These are phyloP conservation scores for Dendrocincla tyrannina DNA, from an alignment of 2,797 vertebrate species.

Conservation along the genomic window DNA sequence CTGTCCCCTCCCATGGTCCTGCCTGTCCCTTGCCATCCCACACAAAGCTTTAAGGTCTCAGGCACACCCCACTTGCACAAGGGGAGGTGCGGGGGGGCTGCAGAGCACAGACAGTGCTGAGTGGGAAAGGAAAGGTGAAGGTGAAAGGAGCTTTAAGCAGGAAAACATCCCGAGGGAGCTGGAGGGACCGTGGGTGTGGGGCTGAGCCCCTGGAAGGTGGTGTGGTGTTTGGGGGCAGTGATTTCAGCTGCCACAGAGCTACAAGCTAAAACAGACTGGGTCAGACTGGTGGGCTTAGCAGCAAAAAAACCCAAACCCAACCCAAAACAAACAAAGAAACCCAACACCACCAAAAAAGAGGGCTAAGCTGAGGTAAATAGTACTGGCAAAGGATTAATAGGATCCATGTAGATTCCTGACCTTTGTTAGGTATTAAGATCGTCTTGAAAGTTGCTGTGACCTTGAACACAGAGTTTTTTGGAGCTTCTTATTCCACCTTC, in stretches of 20 bases:
- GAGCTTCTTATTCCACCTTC: neutral
- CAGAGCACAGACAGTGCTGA: neutral
- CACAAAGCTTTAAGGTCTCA: neutral
- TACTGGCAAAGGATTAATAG: neutral
- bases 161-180: neutral
- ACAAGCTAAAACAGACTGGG: neutral
- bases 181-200: too few species aligned
- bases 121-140: neutral
- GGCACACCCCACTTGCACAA: neutral
- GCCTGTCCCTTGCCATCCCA: fast-evolving
- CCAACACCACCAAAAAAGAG: neutral
- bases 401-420: neutral
- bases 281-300: neutral
- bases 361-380: neutral
- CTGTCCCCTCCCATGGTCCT: neutral
- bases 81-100: neutral
- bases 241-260: neutral
- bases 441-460: neutral
- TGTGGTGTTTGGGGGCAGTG: neutral
- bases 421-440: neutral
- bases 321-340: neutral
- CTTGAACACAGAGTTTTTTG: neutral
- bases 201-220: neutral
- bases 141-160: neutral
- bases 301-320: neutral